A percentile compares a stretch with the other conserved stretches of the same genome.
Conservation (phyloP, 2,888 invertebrate genomes). For the Sphaerophoria rueppellii region DNA sequence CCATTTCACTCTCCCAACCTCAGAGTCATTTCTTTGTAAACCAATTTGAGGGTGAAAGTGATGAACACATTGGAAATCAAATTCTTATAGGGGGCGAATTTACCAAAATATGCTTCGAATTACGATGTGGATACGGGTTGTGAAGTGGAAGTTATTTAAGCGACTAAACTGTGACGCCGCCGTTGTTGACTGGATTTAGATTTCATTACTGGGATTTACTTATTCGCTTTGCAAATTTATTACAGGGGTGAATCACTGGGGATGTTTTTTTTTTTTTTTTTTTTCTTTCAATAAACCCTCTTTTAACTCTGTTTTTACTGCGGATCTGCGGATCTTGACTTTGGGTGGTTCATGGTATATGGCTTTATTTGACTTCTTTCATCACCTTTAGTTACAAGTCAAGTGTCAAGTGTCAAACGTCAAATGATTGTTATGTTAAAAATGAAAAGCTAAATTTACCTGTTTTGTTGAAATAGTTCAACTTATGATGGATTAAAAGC, state of each 20-base stretch:
- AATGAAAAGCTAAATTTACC: not conserved
- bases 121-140: constrained; percentile 49
- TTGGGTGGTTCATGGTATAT: not conserved
- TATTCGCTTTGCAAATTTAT: constrained; percentile 64
- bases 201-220: constrained; percentile 72
- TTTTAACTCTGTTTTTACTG: constrained; percentile 28
- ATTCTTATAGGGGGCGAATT: constrained; percentile 51
- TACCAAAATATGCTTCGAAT: constrained; percentile 68
- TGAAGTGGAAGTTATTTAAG: constrained; percentile 73
- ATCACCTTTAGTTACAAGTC: constrained; percentile 6
- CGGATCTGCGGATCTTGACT: constrained; percentile 4
- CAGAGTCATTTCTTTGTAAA: constrained; percentile 26
- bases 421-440: constrained; percentile 19
- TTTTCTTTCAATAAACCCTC: constrained; percentile 19
- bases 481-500: no score
- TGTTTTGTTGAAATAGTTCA: not conserved
- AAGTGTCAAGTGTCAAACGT: constrained; percentile 34
- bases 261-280: constrained; percentile 30
- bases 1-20: no score
- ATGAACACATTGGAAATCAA: constrained; percentile 45
- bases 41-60: constrained; percentile 50
- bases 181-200: constrained; percentile 67
- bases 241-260: constrained; percentile 63
- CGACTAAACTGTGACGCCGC: constrained; percentile 68
- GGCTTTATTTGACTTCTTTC: constrained; percentile 40